Evolutionary conservation across 2,113 vertebrate species (phyloP), one percentile per base, ranked within the genome.

Genomic region (Mirza zaza): DNA sequence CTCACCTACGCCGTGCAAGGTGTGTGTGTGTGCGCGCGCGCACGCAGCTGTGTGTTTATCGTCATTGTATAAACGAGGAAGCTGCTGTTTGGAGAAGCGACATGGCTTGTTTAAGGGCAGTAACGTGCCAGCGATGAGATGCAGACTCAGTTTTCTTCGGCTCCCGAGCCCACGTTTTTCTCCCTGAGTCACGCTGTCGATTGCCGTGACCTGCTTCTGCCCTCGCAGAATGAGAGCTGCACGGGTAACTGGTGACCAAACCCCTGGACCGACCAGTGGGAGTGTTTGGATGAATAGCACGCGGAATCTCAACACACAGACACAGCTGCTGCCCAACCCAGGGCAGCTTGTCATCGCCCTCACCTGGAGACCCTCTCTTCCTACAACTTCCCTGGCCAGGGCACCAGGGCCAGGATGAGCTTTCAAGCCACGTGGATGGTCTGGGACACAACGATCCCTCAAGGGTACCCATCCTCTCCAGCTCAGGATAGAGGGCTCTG

Each of bases 401-500:
- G 36, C 23, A 55, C 20, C 5, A 8, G 23, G 59, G 25, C 39
- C 55, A 39, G 77, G 23, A 90, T 27, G 42, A 63, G 15, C 61
- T 89, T 89, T 57, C 39, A 52, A 75, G 55, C 68, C 2, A 79
- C 48, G 90, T 48, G 87, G 63, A 82, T 1, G 6, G n/a, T 68
- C 80, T 84, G 71, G 75, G 95, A 95, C 52, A 85, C 67, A 45
- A 81, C 75, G 42, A 45, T 85, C 67, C 87, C 21, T 32, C 96
- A 93, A 32, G 13, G 82, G 95, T 83, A 90, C 20, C 20, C 9
- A 57, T 14, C 36, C 45, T 77, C 52, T 86, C 84, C 77, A 42
- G 94, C 34, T 95, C 85, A 75, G 90, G 83, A 96, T 34, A 71
- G 91, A 98, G 10, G 67, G 48, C 68, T 94, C 82, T 13, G 27